Evolutionary conservation across 2,888 invertebrate genomes (phyloP), one percentile per base, ranked within the genome.

Genomic region (Diloba caeruleocephala): DNA sequence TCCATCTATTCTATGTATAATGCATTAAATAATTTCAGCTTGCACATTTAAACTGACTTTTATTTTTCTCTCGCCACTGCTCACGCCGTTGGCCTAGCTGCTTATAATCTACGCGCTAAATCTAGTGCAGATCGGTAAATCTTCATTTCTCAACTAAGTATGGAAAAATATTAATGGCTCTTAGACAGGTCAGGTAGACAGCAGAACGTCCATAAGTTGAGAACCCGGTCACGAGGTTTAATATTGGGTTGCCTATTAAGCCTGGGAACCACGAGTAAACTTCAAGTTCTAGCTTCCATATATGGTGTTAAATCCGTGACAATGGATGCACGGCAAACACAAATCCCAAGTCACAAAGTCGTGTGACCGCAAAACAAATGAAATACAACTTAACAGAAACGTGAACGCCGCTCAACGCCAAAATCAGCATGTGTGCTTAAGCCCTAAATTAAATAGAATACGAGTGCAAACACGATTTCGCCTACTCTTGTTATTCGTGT

Each of bases 301-400:
- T 42, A 43, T 34, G 52, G 45, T 17, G 31, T 52, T 34, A 52
- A 43, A 21, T 32, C 45, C 45, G 28, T 46, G 46, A 66, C 66
- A 62, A 52, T 59, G 34, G 42, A 25, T 43, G 46, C 21, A 39
- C 31, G 33, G 13, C 32, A 52, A 45, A 57, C 26, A 21, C 38
- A 39, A 10, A 25, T 39, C 31, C 9, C 49, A 17, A 21, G 38
- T 15, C 29, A 31, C 36, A 42, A 17, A 23, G 17, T 34, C 45
- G 53, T 66, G 45, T 59, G 29, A 34, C 67, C 53, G 29, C 39
- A 53, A 48, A 39, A 49, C 46, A 54, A 48, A 54, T 36, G 32
- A 41, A 33, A 39, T n/a, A n/a, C 21, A 34, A 26, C 31, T 37
- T 17, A 23, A 49, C 29, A 33, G 26, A 38, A 36, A 23, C 44